Base-by-base conservation (phyloP, 2,113 vertebrate species). In the Phalacrocorax brasilianus region DNA sequence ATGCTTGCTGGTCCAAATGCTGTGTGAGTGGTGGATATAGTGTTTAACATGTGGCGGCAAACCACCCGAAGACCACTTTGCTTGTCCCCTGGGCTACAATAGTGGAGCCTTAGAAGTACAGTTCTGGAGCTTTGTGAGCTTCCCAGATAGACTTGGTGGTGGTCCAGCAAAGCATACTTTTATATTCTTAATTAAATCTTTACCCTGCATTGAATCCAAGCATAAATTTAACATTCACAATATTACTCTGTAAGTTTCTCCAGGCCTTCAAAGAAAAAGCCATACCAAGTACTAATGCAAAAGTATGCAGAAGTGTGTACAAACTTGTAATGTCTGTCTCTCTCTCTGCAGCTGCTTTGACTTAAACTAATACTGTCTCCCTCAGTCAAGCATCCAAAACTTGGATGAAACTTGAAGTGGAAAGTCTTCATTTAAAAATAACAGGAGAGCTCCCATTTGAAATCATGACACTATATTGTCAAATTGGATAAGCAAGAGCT, bases 1-100 rank as follows among this genome's bases (percentile, higher is more conserved):
- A 27, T 7, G 24, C 32, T 91, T 0, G 0, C 62, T 71, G 50
- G 26, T 75, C 62, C 59, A 38, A 70, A n/a, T 58, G 71, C 23
- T 1, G 0, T 21, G 22, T 59, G 47, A 88, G 65, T 53, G 86
- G 47, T 2, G 4, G 40, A 61, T 1, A 0, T 33, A 11, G 28
- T 58, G 42, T 81, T 50, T 50, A 50, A 49, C 3, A 0, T n/a
- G 14, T 21, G 65, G n/a, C 52, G 89, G 45, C 52, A 85, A 6
- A 55, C 22, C 38, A 55, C 44, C 30, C 2, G 4, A 63, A 35
- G 44, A 68, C 13, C 40, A 49, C 33, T 47, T n/a, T 12, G 3
- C 20, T 45, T 67, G 23, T 40, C 58, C 45, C 44, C 6, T 30
- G 28, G 50, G 35, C 75, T 91, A 4, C 27, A 32, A 4, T 9